A percentile compares a stretch with the other conserved stretches of the same genome.
These are phyloP conservation scores for Xylota sylvarum DNA, from an alignment of 2,888 invertebrate genomes.

Conservation along the genomic window DNA sequence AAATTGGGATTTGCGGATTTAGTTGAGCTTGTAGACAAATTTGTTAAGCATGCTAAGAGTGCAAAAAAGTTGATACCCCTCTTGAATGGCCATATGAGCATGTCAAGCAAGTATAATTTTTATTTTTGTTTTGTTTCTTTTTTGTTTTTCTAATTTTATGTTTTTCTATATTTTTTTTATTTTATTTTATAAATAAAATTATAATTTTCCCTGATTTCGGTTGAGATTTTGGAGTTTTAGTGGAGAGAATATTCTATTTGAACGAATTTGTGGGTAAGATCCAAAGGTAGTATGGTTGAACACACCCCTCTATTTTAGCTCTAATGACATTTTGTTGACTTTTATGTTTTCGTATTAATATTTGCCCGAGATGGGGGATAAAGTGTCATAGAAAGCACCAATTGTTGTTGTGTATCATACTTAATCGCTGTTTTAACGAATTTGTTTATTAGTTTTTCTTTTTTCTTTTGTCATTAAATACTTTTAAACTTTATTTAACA, in stretches of 20 bases:
- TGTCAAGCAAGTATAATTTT: conserved; percentile 85
- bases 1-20: conserved; percentile 79
- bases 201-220: conserved; percentile 43
- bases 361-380: neutral
- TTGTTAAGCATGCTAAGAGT: conserved; percentile 81
- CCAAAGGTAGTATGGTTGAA: conserved; percentile 10
- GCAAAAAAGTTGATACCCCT: conserved; percentile 78
- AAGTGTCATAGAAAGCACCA: conserved; percentile 7
- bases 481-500: neutral
- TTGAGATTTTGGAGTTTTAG: conserved; percentile 38
- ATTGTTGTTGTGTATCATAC: conserved; percentile 5
- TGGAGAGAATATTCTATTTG: conserved; percentile 30
- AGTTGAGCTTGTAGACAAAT: conserved; percentile 81
- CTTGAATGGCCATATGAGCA: conserved; percentile 82
- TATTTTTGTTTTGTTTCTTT: conserved; percentile 79
- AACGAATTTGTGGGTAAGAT: conserved; percentile 62
- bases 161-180: conserved; percentile 62
- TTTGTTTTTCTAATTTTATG: conserved; percentile 67
- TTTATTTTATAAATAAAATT: conserved; percentile 54
- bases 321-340: neutral
- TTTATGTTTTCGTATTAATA: neutral
- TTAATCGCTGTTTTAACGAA: neutral
- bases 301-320: conserved; percentile 15
- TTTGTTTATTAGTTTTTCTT: neutral
- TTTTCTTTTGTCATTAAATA: neutral